Evolutionary conservation across 2,797 vertebrate genomes (phyloP).

Genomic region (Streptopelia turtur): DNA sequence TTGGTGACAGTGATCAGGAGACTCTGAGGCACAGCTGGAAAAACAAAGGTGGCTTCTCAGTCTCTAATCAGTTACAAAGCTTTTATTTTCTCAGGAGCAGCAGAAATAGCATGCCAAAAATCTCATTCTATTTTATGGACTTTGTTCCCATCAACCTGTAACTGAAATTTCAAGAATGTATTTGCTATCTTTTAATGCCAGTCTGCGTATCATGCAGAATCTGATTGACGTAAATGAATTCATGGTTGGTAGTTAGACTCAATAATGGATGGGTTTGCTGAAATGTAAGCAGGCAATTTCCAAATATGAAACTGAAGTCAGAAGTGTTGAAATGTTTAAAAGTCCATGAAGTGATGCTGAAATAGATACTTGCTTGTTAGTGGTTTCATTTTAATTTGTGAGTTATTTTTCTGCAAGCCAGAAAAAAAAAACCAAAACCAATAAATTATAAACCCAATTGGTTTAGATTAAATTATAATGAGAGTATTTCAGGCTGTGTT

Average conservation of each 20-base stretch:
- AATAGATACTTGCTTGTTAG: neutral
- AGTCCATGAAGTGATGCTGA: neutral
- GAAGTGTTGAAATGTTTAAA: neutral
- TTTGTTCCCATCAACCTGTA: neutral
- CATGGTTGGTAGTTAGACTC: neutral
- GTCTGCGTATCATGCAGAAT: neutral
- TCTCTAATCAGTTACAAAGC: neutral
- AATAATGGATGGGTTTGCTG: neutral
- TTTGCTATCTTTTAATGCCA: neutral
- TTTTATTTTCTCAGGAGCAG: neutral
- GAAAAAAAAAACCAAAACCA: neutral
- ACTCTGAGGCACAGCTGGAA: neutral
- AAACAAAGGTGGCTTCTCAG: neutral
- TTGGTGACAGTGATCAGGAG: neutral
- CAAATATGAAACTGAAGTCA: neutral
- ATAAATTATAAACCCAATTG: neutral
- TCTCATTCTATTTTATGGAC: neutral
- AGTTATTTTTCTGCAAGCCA: slow-evolving; percentile 18
- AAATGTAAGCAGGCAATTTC: neutral
- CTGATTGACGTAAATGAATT: neutral
- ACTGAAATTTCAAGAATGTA: neutral
- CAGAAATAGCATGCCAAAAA: neutral
- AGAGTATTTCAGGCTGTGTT: slow-evolving; percentile 16
- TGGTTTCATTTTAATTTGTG: neutral
- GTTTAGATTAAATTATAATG: slow-evolving; percentile 26